Conservation (phyloP, 2,113 vertebrate genomes). For the Nycticebus coucang region DNA sequence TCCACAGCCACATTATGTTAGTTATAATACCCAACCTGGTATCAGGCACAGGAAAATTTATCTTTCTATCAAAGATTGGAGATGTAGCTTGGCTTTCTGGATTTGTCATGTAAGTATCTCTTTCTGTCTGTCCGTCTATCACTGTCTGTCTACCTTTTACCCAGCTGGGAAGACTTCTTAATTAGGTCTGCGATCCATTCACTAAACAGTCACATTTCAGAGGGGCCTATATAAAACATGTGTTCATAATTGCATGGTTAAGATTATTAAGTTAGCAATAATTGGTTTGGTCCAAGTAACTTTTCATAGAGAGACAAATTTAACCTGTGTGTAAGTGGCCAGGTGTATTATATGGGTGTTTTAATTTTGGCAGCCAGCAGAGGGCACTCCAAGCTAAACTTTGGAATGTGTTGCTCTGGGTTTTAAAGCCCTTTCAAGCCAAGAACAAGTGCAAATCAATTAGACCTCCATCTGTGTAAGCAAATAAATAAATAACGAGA, state of each 20-base stretch:
- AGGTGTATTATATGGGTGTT: accelerated
- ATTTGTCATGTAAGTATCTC: neutral
- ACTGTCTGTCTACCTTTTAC: neutral
- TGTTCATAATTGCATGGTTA: neutral
- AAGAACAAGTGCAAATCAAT: neutral
- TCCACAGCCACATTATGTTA: too few relatives aligned
- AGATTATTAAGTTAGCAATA: neutral
- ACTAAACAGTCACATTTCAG: neutral
- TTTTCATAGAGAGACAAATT: neutral
- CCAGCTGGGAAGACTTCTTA: neutral
- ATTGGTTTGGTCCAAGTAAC: neutral
- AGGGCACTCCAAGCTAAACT: slow-evolving; percentile 74
- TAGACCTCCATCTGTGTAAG: neutral
- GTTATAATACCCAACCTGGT: neutral
- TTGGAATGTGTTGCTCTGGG: slow-evolving; percentile 1
- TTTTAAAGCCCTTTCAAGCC: neutral
- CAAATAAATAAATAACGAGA: neutral
- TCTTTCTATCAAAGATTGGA: neutral
- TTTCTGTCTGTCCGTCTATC: neutral
- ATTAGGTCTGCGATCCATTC: neutral
- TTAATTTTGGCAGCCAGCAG: slow-evolving; percentile 3
- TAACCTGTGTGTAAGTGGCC: accelerated
- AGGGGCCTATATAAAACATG: neutral
- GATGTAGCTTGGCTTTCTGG: neutral
- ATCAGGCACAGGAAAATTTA: too few relatives aligned